phyloP scores from a whole-genome alignment of 2,888 invertebrate genomes.

The Parelbella ahira region DNA sequence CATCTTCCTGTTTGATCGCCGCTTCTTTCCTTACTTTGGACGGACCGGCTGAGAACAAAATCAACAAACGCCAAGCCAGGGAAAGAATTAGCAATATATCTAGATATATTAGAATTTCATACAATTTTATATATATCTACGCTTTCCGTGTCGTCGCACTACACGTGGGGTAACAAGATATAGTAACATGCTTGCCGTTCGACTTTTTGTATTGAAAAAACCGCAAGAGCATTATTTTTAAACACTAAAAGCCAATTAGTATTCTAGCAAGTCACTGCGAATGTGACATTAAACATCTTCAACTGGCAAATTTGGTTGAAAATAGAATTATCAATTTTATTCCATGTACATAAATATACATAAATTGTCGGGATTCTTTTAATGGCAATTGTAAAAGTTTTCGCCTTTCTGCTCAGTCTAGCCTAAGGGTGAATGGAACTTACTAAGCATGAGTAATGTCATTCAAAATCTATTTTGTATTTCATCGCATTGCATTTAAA shows the following conservation, averaged over 20 bases:
- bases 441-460: no score
- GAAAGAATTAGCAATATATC: slow-evolving; percentile 29
- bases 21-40: slow-evolving; percentile 54
- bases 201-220: slow-evolving; percentile 7
- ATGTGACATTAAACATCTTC: slow-evolving; percentile 6
- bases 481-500: no score
- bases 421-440: no score
- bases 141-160: slow-evolving; percentile 23
- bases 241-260: slow-evolving; percentile 18
- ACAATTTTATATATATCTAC: slow-evolving; percentile 8
- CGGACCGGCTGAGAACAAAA: slow-evolving; percentile 70
- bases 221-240: slow-evolving; percentile 18
- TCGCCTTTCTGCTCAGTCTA: no score
- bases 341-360: no score
- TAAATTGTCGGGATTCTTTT: no score
- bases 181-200: slow-evolving; percentile 15
- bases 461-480: no score
- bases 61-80: slow-evolving; percentile 66
- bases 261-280: slow-evolving; percentile 7
- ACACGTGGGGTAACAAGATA: background rate
- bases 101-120: background rate
- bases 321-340: no score
- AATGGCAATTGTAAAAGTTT: no score
- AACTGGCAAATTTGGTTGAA: background rate
- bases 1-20: slow-evolving; percentile 40